These are phyloP conservation scores for Cromileptes altivelis DNA, from an alignment of 2,113 vertebrate species.

Conservation along the genomic window DNA sequence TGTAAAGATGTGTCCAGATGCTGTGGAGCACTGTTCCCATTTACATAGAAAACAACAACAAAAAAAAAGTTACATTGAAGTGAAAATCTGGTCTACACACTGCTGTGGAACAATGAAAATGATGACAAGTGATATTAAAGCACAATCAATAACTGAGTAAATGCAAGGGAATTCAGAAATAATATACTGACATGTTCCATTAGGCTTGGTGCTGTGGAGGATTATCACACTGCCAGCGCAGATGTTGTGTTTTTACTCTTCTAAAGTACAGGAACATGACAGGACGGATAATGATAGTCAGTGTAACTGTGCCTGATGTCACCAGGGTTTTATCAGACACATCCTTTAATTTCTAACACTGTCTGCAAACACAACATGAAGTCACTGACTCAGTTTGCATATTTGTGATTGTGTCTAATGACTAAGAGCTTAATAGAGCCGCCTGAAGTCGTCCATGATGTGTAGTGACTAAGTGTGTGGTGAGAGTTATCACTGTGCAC, in stretches of 20 bases:
- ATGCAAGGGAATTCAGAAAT: slow-evolving; percentile 17
- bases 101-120: slow-evolving; percentile 4
- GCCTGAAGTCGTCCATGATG: slow-evolving; percentile 2
- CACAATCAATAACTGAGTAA: slow-evolving; percentile 14
- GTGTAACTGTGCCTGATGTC: neutral
- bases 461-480: slow-evolving; percentile 39
- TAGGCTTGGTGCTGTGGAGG: slow-evolving; percentile 13
- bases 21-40: neutral
- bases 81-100: neutral
- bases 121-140: slow-evolving; percentile 17
- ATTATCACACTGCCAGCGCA: neutral
- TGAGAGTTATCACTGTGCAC: slow-evolving; percentile 43
- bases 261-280: slow-evolving; percentile 1
- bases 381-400: neutral
- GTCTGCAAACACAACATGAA: neutral
- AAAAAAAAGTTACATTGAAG: neutral
- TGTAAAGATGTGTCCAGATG: neutral
- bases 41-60: neutral
- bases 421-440: slow-evolving; percentile 40
- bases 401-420: slow-evolving; percentile 27
- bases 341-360: slow-evolving; percentile 2
- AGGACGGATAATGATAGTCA: slow-evolving; percentile 1
- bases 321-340: slow-evolving; percentile 1
- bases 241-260: slow-evolving; percentile 20
- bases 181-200: slow-evolving; percentile 34